Percentiles rank a stretch among this genome's conserved stretches.
Evolutionary conservation across 2,797 vertebrate species (phyloP).

Genomic region (Phyllotis vaccarum): DNA sequence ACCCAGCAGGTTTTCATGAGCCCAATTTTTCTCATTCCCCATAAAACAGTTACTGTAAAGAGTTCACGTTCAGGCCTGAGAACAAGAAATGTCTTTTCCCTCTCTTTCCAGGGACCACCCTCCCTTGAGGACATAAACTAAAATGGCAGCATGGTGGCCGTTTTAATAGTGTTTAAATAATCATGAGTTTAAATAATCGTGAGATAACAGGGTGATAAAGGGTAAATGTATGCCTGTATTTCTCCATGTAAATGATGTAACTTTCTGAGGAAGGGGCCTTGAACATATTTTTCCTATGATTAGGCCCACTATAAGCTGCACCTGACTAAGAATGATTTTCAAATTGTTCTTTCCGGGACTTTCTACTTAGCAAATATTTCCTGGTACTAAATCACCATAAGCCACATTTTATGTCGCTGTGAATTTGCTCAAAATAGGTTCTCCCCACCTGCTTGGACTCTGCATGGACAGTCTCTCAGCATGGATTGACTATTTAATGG

Average conservation of each 20-base stretch:
- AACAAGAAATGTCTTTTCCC: conserved; percentile 65
- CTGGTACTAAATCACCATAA: conserved; percentile 83
- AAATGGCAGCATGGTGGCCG: conserved; percentile 70
- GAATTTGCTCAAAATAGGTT: conserved; percentile 73
- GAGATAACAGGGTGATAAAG: conserved; percentile 79
- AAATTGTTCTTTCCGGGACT: conserved; percentile 76
- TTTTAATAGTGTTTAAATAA: too few relatives aligned
- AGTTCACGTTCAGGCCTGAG: conserved; percentile 67
- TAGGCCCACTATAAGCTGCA: conserved; percentile 84
- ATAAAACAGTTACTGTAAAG: conserved; percentile 76
- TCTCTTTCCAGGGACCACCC: not conserved
- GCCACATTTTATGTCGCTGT: conserved; percentile 77
- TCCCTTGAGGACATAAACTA: conserved; percentile 80
- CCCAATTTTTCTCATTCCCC: conserved; percentile 80
- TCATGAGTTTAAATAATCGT: conserved; percentile 83
- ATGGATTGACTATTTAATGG: conserved; percentile 65
- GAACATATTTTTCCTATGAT: conserved; percentile 82
- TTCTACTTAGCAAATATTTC: conserved; percentile 84
- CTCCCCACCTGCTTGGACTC: conserved; percentile 70
- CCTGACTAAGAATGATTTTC: conserved; percentile 85
- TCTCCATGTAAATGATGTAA: conserved; percentile 87
- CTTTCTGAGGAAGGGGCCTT: conserved; percentile 80
- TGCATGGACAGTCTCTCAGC: conserved; percentile 50
- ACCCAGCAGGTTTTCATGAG: conserved; percentile 76
- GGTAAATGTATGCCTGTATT: conserved; percentile 79